phyloP scores from a whole-genome alignment of 1,140 invertebrate genomes.

The Leptopilina clavipes region DNA sequence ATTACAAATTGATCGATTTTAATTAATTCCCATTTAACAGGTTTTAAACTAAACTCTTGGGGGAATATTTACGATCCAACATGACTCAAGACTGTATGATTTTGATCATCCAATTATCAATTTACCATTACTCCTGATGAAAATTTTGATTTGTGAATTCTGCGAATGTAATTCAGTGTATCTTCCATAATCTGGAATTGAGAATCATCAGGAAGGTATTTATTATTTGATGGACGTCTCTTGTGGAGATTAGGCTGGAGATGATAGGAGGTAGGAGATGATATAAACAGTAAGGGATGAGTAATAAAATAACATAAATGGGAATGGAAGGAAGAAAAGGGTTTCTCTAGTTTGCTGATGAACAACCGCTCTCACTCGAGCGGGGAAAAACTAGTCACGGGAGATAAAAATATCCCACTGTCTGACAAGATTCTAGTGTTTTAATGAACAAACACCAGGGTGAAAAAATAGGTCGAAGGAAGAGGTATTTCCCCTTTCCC shows the following conservation, averaged over 20 bases:
- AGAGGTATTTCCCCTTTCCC: too few species aligned
- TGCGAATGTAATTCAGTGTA: neutral
- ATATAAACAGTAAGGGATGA: slow-evolving; percentile 13
- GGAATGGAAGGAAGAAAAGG: neutral
- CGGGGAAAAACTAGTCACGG: slow-evolving; percentile 15
- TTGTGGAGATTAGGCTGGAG: neutral
- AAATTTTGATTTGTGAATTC: neutral
- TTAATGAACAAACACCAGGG: too few species aligned
- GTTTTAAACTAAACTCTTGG: neutral
- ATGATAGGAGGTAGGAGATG: too few species aligned
- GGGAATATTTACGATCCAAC: neutral
- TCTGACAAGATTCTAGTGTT: too few species aligned
- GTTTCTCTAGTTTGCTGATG: neutral
- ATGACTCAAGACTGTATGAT: neutral
- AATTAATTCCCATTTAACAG: neutral
- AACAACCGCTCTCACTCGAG: neutral
- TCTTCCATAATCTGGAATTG: neutral
- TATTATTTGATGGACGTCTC: slow-evolving; percentile 11
- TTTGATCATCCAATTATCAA: slow-evolving; percentile 11
- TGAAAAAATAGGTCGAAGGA: too few species aligned
- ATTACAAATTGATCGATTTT: slow-evolving; percentile 5
- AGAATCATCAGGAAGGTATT: neutral
- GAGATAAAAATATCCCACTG: too few species aligned
- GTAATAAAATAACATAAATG: slow-evolving; percentile 7
- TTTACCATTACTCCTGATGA: neutral